Evolutionary conservation across 2,888 invertebrate species (phyloP), one percentile per base, ranked within the genome.

Genomic region (Microctonus brassicae): DNA sequence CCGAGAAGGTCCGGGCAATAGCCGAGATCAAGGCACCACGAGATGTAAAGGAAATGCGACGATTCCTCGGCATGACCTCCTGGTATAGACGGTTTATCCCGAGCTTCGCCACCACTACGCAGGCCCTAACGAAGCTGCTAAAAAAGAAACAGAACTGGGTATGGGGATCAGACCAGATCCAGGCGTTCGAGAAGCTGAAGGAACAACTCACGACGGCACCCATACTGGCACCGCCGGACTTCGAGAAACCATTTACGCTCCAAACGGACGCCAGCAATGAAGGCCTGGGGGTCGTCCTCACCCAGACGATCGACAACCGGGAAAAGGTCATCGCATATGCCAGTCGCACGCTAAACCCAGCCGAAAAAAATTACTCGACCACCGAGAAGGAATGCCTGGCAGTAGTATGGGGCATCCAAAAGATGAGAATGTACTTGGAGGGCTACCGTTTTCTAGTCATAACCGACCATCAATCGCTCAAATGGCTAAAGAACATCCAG

Each of bases 41-140:
- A 13, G 73, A 66, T n/a, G 7, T 72, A 0, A 74, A 77, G 24
- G 72, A 80, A 26, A 0, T 82, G 5, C 57, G 80, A 9, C 39
- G 77, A 10, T 81, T 81, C 29, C 57, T 78, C 0, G 79, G 79
- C n/a, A 74, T 79, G 36, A 65, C 77, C 2, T 78, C 80, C 0
- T 81, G 78, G 78, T 79, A 80, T 47, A 42, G 70, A 0, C 57
- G 72, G n/a, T 74, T 74, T n/a, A 64, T 76, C 1, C 66, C 69
- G 3, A 66, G 73, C 10, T 57, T 58, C 1, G 22, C 73, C 4
- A 11, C 33, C 0, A 10, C 70, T 1, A 34, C 70, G 3, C n/a
- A 33, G 0, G 64, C 73, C 0, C 11, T 75, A n/a, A 69, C 68
- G 5, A 62, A 66, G 13, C 13, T 76, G 0, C 4, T 62, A 1